Conservation (phyloP, 2,113 vertebrate genomes). For the Ammodytes dubius region DNA sequence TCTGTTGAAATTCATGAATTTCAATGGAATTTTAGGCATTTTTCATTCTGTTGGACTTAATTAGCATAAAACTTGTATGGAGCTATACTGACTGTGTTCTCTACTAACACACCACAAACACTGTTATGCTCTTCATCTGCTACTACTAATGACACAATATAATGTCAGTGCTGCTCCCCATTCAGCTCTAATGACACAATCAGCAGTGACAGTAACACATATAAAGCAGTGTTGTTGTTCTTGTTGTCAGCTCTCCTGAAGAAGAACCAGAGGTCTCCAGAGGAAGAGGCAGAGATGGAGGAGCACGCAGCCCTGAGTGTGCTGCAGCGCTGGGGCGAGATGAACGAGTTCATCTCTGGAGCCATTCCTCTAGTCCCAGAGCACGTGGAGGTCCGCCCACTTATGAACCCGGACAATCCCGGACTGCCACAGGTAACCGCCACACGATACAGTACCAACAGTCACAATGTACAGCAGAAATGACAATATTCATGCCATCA, state of each 20-base stretch:
- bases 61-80: too few species aligned
- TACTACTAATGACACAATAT: not conserved
- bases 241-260: slow-evolving; percentile 79
- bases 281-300: slow-evolving; percentile 82
- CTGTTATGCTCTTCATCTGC: too few species aligned
- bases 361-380: slow-evolving; percentile 91
- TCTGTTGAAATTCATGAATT: too few species aligned
- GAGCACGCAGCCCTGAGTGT: slow-evolving; percentile 91
- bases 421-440: slow-evolving; percentile 90
- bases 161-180: not conserved
- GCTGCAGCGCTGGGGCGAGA: slow-evolving; percentile 91
- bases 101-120: too few species aligned
- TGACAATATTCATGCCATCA: not conserved
- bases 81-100: too few species aligned
- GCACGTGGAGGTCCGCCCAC: slow-evolving; percentile 90
- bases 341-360: slow-evolving; percentile 86
- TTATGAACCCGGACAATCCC: slow-evolving; percentile 86
- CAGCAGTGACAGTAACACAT: not conserved
- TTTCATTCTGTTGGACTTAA: too few species aligned
- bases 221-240: slow-evolving; percentile 3
- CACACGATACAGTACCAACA: not conserved
- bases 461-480: not conserved
- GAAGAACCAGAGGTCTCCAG: slow-evolving; percentile 81
- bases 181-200: not conserved
- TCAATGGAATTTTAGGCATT: too few species aligned